Base-by-base conservation (phyloP, 1,140 invertebrate genomes). In the Aphaenogaster ashmeadi region DNA sequence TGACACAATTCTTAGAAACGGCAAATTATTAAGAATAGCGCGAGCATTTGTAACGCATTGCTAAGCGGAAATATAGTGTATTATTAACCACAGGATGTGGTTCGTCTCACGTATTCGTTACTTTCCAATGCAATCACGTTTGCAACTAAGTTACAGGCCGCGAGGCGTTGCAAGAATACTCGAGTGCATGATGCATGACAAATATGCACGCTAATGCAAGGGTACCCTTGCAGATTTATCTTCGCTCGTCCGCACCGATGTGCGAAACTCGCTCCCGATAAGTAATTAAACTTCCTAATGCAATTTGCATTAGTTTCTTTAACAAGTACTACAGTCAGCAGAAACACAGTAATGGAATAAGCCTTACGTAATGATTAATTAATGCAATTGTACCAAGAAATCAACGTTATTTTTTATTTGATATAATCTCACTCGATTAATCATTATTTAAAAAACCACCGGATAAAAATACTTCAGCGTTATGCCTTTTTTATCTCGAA, bases 131-230 rank as follows among this genome's bases (percentile, higher is more conserved):
- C 67, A 81, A 72, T 58, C 69, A 74, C 64, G 54, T 21, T 44
- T 74, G 41, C 60, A 86, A 89, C 75, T 36, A 69, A 62, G 47
- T 52, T 71, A 56, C 85, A 69, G 41, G 67, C 78, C 50, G 52
- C 71, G 86, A 74, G 71, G 62, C 83, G 71, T 84, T 88, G 47
- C 87, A 86, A 62, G 56, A 54, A 54, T 50, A 52, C 50, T 50
- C 81, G 85, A 81, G 67, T 62, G 85, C 64, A 71, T 67, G 88
- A 89, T 89, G 88, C 81, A 67, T 74, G 88, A 86, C 58, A 85
- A 77, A 50, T 69, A 54, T 86, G 58, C 87, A 66, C 60, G 41
- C 52, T 88, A 78, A 88, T 67, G 36, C 41, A 85, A 54, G 64
- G 27, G 67, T 74, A 83, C 67, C 52, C 69, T 62, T 33, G 41